phyloP scores from a whole-genome alignment of 92 coral and sea anemone genomes.

The Parazoanthus swiftii region DNA sequence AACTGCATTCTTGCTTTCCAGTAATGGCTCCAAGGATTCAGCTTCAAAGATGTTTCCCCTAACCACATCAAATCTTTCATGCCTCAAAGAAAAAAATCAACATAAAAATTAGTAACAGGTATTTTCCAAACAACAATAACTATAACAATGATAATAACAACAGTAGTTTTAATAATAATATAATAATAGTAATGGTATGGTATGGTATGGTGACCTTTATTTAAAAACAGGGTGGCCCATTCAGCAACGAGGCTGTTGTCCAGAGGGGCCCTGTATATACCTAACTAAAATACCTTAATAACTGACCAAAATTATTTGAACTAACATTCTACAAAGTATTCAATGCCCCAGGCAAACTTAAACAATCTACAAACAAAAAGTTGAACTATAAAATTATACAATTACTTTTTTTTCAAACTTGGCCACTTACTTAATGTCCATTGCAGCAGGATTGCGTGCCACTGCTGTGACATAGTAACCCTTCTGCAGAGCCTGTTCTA shows the following conservation, averaged over 20 bases:
- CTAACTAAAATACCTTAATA: too few relatives aligned
- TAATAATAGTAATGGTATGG: too few relatives aligned
- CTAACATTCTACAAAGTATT: too few relatives aligned
- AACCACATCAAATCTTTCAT: constrained; percentile 65
- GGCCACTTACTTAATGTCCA: constrained; percentile 16
- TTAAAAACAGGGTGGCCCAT: too few relatives aligned
- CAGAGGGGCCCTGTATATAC: too few relatives aligned
- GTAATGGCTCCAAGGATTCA: constrained; percentile 59
- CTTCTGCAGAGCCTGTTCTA: constrained; percentile 42
- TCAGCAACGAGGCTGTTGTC: too few relatives aligned
- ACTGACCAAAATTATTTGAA: too few relatives aligned
- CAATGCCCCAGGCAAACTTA: neutral
- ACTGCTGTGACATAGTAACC: constrained; percentile 48
- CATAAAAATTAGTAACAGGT: neutral
- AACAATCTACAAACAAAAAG: neutral
- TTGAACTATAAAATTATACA: neutral
- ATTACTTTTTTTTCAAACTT: neutral
- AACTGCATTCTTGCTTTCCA: constrained; percentile 75
- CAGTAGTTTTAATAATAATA: too few relatives aligned
- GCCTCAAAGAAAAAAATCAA: constrained; percentile 36
- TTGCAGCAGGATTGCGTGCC: constrained; percentile 33
- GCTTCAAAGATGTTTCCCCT: constrained; percentile 71
- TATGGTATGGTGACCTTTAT: too few relatives aligned
- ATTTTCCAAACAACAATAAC: too few relatives aligned
- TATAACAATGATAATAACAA: too few relatives aligned